Base-by-base conservation (phyloP, 1,140 invertebrate species). In the Drosophila mayri region DNA sequence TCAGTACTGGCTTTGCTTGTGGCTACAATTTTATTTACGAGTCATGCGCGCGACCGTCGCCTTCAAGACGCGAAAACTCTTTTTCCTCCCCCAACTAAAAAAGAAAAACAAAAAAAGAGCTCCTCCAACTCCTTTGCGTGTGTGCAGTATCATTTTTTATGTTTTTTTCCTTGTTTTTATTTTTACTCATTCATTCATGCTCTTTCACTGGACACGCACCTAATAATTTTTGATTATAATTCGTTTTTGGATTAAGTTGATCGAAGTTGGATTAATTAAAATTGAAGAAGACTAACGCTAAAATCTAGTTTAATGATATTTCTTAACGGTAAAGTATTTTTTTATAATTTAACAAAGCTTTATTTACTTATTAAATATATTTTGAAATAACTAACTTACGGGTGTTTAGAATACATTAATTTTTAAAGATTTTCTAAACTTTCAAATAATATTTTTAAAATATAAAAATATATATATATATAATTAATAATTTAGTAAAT, bases 11-110 rank as follows among this genome's bases (percentile, higher is more conserved):
- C 47, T 63, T 20, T 83, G 61, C 66, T 86, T 63, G 82, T 87
- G 77, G 76, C 87, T 71, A 91, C 88, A 91, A 91, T 91, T 91
- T 91, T 91, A 91, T 91, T 91, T 91, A 91, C 88, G 88, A 91
- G 80, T 91, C 88, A 88, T 91, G 85, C 78, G 66, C 81, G 68
- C 65, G 46, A 81, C 37, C 73, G 75, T 87, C 79, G 83, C 83
- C 80, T 87, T 57, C n/a, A 40, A 79, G 80, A 84, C 76, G 85
- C 58, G 35, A 46, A 43, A 41, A 28, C 32, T 22, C 44, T n/a
- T 41, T 55, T 38, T 38, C 40, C 59, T 43, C 40, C 47, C 20
- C 28, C 37, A 64, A 38, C 58, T 5, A 16, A 35, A 60, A 60
- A 14, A 18, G 20, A 11, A 11, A 41, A 40, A n/a, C n/a, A 9